These are phyloP conservation scores for Pteronotus mesoamericanus DNA, from an alignment of 2,797 vertebrate genomes.

Conservation along the genomic window DNA sequence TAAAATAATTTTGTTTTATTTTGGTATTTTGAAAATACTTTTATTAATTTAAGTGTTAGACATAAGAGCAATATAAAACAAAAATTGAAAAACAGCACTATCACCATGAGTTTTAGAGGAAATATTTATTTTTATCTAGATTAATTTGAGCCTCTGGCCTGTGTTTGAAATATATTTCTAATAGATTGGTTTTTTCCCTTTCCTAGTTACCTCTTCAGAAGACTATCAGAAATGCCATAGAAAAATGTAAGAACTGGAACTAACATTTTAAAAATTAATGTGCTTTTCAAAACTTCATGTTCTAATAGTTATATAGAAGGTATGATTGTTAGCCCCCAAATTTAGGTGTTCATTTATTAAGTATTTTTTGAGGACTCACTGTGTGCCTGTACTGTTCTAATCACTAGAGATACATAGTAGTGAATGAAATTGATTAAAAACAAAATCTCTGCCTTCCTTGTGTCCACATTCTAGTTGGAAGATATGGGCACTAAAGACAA, in stretches of 20 bases:
- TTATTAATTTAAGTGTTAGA: background rate
- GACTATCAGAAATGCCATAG: constrained; percentile 44
- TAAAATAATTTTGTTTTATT: constrained; percentile 15
- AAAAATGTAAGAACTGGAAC: constrained; percentile 57
- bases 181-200: background rate
- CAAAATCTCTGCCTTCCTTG: background rate
- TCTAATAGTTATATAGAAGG: background rate
- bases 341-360: background rate
- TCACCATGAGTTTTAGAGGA: background rate
- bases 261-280: background rate
- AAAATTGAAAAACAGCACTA: background rate
- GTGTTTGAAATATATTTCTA: constrained; percentile 35
- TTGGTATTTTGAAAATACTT: constrained; percentile 36
- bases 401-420: background rate
- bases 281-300: constrained; percentile 36
- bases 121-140: constrained; percentile 17
- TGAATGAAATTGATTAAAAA: constrained; percentile 1
- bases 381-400: background rate
- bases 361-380: constrained; percentile 1
- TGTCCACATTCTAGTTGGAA: background rate
- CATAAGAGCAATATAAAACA: background rate
- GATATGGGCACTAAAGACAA: background rate
- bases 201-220: constrained; percentile 54
- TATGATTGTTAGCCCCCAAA: background rate
- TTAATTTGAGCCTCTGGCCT: background rate